Percentiles rank a stretch among this genome's conserved stretches.
phyloP scores from a whole-genome alignment of 2,113 vertebrate genomes.

The Caranx melampygus region DNA sequence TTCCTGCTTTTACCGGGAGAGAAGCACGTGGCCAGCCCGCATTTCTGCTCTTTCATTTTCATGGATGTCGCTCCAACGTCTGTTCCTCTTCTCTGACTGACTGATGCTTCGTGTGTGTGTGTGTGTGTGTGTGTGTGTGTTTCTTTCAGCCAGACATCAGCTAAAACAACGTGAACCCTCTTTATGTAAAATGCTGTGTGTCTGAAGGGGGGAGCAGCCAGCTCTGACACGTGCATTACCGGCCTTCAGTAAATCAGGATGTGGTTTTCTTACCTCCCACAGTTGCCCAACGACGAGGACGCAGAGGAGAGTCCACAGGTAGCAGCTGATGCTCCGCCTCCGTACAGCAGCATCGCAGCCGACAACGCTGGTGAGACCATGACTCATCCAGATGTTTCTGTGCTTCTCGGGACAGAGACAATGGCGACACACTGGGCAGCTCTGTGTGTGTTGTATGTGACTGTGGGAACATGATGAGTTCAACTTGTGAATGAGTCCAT shows the following conservation, averaged over 20 bases:
- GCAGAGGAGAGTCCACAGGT: slow-evolving; percentile 82
- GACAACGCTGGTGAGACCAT: slow-evolving; percentile 86
- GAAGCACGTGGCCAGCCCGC: not conserved
- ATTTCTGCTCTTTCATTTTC: not conserved
- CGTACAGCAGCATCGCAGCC: slow-evolving; percentile 92
- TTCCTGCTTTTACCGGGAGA: not conserved
- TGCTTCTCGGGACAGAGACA: not conserved
- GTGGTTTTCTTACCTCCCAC: slow-evolving; percentile 5
- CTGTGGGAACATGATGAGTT: not conserved
- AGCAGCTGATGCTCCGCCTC: slow-evolving; percentile 89
- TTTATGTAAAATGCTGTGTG: not conserved
- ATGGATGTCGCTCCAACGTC: not conserved
- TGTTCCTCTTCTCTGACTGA: not conserved
- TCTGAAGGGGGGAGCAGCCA: not conserved
- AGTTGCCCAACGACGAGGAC: slow-evolving; percentile 96
- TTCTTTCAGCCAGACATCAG: too few relatives aligned
- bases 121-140: too few relatives aligned
- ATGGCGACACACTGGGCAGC: not conserved
- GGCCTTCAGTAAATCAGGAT: slow-evolving; percentile 11
- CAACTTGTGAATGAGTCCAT: not conserved
- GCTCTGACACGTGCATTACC: not conserved
- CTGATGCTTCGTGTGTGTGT: too few relatives aligned
- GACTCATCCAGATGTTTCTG: slow-evolving; percentile 17
- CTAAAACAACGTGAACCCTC: not conserved
- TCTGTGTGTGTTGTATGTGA: not conserved